Evolutionary conservation across 2,888 invertebrate species (phyloP), one percentile per base, ranked within the genome.

Genomic region (Eucera pruinosa): DNA sequence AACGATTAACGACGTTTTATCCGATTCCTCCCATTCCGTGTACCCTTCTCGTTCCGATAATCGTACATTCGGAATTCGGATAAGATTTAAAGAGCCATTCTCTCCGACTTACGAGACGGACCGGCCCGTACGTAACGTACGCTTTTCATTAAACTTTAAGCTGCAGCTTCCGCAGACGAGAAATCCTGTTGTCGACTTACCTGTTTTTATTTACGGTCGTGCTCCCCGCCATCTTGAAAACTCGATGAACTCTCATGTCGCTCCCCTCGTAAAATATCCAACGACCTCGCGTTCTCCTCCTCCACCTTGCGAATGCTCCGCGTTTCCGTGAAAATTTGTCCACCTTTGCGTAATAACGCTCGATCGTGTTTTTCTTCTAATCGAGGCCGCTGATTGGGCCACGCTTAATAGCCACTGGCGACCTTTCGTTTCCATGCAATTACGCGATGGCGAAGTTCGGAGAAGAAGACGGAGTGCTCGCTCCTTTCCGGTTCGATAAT

Each of bases 1-100:
- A 48, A 84, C 85, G 86, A 86, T 84, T 85, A 85, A 85, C 85
- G 85, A 82, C 84, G 77, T 86, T 85, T 82, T 80, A 85, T 78
- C 82, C 80, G 69, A 85, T 85, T 85, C 85, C 85, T 82, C 85
- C 85, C 86, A 83, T 85, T 85, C 61, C 85, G 74, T 85, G 85
- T 85, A 83, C 69, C 81, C 72, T 70, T 60, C 78, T 61, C 75
- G 66, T 69, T 77, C 75, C 85, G 82, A 85, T 86, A 85, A 83
- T 82, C 85, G 86, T 86, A 82, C 84, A 57, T 73, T 85, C 80
- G 80, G 77, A n/a, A 80, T 80, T 71, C 86, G 70, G 77, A 78
- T 83, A 83, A 82, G 80, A 85, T 86, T 85, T 85, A 85, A 85
- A 80, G 82, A 77, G 74, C 84, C 86, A 83, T 85, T 84, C 70